These are phyloP conservation scores for Rhopilema esculentum DNA, from an alignment of 30 jellyfish, hydroid and myxozoan genomes.

Conservation along the genomic window DNA sequence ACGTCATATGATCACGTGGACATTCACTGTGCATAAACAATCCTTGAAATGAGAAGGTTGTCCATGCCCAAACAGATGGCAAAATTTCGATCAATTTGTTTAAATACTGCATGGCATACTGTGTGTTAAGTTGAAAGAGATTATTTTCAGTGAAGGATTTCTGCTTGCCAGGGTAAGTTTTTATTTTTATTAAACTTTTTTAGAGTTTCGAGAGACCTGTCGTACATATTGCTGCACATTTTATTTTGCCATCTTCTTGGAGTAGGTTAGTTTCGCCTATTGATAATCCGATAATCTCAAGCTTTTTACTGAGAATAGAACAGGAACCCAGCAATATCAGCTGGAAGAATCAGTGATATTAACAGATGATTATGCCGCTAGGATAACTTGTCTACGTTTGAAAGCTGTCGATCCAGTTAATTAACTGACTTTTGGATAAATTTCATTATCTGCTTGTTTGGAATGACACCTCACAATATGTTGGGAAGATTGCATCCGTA, in stretches of 20 bases:
- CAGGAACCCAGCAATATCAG: not conserved
- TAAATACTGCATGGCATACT: not conserved
- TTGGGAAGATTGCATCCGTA: not conserved
- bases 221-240: too few relatives aligned
- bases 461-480: not conserved
- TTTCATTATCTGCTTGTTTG: not conserved
- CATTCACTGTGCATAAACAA: not conserved
- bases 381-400: not conserved
- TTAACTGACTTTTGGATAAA: not conserved
- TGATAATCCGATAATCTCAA: not conserved
- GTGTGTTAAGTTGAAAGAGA: not conserved
- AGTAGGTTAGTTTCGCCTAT: too few relatives aligned
- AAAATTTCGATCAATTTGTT: not conserved
- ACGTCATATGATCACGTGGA: not conserved
- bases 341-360: too few relatives aligned
- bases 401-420: not conserved
- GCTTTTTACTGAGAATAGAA: not conserved
- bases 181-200: too few relatives aligned
- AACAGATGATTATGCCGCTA: not conserved
- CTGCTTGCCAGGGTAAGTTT: not conserved
- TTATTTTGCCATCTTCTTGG: too few relatives aligned
- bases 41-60: not conserved
- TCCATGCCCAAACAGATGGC: not conserved
- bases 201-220: not conserved
- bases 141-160: not conserved